Evolutionary conservation across 2,113 vertebrate species (phyloP), one percentile per base, ranked within the genome.

Genomic region (Geococcyx californianus): DNA sequence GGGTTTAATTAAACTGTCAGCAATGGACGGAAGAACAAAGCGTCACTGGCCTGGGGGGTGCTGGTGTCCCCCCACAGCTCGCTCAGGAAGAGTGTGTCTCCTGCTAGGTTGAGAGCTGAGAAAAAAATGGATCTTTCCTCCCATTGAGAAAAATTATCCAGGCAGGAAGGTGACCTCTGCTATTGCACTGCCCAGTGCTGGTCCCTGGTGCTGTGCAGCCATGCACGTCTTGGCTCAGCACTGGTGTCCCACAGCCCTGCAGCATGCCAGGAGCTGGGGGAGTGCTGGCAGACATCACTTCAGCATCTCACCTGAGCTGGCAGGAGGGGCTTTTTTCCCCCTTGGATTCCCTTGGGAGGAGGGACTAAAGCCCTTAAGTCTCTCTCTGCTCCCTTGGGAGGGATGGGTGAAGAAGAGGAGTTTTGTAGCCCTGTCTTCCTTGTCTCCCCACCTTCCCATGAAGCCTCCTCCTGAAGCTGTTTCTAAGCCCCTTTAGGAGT

Each of bases 1-100:
- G 81, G 84, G 84, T 93, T 98, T 97, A 97, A 98, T 98, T 97
- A 97, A 97, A 96, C 96, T 97, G 97, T 98, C 97, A 97, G 92
- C 86, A 72, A 73, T 81, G 96, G 96, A 94, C 4, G 4, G 87
- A 89, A 91, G 94, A 96, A 97, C 97, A 98, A 97, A 97, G 95
- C 49, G 5, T 44, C 4, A 11, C 60, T 79, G 75, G 72, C 59
- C 29, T 9, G 10, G 16, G 31, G 26, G 36, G 62, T 13, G n/a
- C 2, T 3, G 9, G 25, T 23, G 36, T 52, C 47, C 34, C 29
- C 42, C 60, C 17, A 10, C 87, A 81, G 87, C 88, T 92, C 13
- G 7, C 68, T 93, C 77, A 55, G 76, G 84, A 95, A 86, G 90
- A 93, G 73, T 36, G 18, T 4, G 16, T 93, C 90, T 91, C 84